A percentile compares a stretch with the other conserved stretches of the same genome.
phyloP scores from a whole-genome alignment of 1,140 invertebrate genomes.

The Eriocheir sinensis region DNA sequence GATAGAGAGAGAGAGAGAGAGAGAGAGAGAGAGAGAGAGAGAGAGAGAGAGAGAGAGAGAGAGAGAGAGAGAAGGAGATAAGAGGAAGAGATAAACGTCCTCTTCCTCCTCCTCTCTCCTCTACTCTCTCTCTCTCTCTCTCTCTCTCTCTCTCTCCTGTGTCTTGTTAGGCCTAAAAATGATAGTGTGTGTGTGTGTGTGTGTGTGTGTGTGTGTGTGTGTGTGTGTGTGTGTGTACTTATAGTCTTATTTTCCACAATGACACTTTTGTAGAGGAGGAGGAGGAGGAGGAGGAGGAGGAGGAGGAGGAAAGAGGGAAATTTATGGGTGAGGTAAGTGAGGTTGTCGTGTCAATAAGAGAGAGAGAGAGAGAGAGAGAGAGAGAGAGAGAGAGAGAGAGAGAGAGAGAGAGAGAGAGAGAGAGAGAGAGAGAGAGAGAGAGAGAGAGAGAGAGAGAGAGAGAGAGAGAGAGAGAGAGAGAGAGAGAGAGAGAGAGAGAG shows the following conservation, averaged over 20 bases:
- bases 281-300: neutral
- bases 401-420: neutral
- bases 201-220: neutral
- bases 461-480: no score
- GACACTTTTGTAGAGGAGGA: neutral
- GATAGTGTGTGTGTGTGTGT: neutral
- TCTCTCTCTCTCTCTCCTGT: no score
- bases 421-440: neutral
- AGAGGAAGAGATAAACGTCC: no score
- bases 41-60: neutral
- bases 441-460: no score
- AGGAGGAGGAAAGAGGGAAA: neutral
- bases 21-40: slow-evolving; percentile 4
- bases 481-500: no score
- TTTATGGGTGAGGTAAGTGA: neutral
- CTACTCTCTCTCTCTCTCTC: no score
- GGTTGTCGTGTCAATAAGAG: slow-evolving; percentile 3
- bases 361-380: neutral
- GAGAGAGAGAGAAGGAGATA: neutral
- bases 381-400: neutral
- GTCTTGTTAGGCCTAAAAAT: no score
- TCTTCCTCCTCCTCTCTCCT: no score
- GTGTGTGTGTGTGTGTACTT: neutral
- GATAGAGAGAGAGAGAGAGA: neutral
- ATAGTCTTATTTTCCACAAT: neutral